Conservation (phyloP, 2,888 invertebrate species). For the Brachyopa scutellaris region DNA sequence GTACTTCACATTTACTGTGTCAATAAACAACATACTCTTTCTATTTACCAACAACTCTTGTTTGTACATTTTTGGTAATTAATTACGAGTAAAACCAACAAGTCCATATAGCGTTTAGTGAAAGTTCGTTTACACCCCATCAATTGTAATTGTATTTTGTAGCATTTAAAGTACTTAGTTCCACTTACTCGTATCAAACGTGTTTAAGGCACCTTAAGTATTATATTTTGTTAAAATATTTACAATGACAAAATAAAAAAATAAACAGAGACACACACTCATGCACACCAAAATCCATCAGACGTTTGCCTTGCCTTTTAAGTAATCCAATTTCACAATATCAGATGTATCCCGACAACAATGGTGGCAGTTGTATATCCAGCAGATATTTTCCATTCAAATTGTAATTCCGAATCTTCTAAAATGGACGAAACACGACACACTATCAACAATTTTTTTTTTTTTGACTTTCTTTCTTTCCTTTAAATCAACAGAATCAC, state of each 20-base stretch:
- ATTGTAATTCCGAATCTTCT: constrained; percentile 60
- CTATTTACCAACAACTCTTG: background rate
- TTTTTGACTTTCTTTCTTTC: background rate
- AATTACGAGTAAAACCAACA: too few relatives aligned
- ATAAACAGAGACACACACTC: background rate
- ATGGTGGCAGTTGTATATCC: constrained; percentile 63
- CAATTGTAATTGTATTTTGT: constrained; percentile 9
- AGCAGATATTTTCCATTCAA: constrained; percentile 71
- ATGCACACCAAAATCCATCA: background rate
- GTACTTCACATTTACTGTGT: constrained; percentile 5
- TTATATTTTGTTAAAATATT: background rate
- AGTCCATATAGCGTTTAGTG: background rate
- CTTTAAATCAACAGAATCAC: constrained; percentile 23
- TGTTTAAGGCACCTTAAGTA: background rate
- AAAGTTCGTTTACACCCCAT: constrained; percentile 19
- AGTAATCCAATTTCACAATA: constrained; percentile 70
- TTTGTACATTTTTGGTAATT: background rate
- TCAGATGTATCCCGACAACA: constrained; percentile 66
- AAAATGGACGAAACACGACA: constrained; percentile 45
- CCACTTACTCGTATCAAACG: constrained; percentile 21
- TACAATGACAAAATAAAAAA: too few relatives aligned
- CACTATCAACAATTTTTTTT: constrained; percentile 59
- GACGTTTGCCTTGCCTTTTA: constrained; percentile 51
- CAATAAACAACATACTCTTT: constrained; percentile 25
- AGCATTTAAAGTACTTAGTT: background rate